These are phyloP conservation scores for Acanthopleura granulata DNA, from an alignment of 2,888 invertebrate genomes.

Conservation along the genomic window DNA sequence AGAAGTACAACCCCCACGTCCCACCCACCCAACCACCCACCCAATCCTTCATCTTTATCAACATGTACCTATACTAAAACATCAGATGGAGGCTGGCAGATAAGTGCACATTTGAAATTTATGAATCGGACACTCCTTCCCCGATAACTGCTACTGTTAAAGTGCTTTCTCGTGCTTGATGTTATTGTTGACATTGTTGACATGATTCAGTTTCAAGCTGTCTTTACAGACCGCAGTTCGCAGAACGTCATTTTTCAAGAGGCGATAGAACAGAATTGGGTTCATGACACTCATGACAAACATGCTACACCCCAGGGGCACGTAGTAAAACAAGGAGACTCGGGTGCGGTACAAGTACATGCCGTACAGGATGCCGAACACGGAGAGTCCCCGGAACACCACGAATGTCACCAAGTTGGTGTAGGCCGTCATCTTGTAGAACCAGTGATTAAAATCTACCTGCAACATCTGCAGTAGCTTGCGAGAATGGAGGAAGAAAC, in stretches of 20 bases:
- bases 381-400: constrained; percentile 52
- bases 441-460: constrained; percentile 45
- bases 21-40: no score
- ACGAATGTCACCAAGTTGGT: constrained; percentile 63
- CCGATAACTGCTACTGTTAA: no score
- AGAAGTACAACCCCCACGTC: no score
- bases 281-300: constrained; percentile 61
- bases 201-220: neutral
- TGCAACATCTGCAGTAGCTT: constrained; percentile 66
- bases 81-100: no score
- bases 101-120: no score
- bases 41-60: no score
- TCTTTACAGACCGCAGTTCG: constrained; percentile 1
- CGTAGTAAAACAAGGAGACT: constrained; percentile 50
- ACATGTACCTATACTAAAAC: no score
- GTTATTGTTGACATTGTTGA: constrained; percentile 4
- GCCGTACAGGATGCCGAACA: constrained; percentile 49
- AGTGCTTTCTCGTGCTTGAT: constrained; percentile 2
- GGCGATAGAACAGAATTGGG: constrained; percentile 62
- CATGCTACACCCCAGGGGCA: constrained; percentile 47
- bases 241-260: constrained; percentile 64
- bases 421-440: constrained; percentile 53
- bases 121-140: no score
- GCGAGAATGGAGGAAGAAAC: constrained; percentile 66
- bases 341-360: constrained; percentile 45